These are phyloP conservation scores for Peromyscus eremicus DNA, from an alignment of 2,797 vertebrate genomes.

Conservation along the genomic window DNA sequence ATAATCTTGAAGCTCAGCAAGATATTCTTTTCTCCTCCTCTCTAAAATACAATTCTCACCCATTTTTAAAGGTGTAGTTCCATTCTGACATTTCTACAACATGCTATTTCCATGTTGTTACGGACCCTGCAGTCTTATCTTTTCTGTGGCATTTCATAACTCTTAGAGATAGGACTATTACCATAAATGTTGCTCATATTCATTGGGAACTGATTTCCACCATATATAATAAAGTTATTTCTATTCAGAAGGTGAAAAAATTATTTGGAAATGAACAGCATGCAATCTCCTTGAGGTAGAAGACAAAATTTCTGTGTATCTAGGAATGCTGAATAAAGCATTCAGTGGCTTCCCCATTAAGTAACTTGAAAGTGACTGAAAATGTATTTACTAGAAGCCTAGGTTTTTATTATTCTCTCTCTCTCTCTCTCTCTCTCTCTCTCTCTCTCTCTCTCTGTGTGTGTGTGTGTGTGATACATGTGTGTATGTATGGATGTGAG, in stretches of 20 bases:
- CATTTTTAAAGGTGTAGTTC: constrained; percentile 15
- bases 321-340: background rate
- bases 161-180: background rate
- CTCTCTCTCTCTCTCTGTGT: background rate
- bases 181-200: background rate
- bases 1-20: background rate
- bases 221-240: constrained; percentile 26
- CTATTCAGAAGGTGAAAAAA: background rate
- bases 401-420: background rate
- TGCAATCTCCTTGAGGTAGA: background rate
- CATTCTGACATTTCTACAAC: background rate
- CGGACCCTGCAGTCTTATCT: background rate
- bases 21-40: background rate
- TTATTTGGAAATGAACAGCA: constrained; percentile 19
- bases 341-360: background rate
- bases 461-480: background rate
- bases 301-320: background rate
- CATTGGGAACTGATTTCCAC: background rate
- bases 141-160: background rate
- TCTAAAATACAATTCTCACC: background rate
- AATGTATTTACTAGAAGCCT: background rate
- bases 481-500: background rate
- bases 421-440: background rate
- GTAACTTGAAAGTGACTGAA: constrained; percentile 15
- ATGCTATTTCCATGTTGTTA: background rate